These are phyloP conservation scores for Catharus minimus DNA, from an alignment of 2,113 vertebrate species.

Conservation along the genomic window DNA sequence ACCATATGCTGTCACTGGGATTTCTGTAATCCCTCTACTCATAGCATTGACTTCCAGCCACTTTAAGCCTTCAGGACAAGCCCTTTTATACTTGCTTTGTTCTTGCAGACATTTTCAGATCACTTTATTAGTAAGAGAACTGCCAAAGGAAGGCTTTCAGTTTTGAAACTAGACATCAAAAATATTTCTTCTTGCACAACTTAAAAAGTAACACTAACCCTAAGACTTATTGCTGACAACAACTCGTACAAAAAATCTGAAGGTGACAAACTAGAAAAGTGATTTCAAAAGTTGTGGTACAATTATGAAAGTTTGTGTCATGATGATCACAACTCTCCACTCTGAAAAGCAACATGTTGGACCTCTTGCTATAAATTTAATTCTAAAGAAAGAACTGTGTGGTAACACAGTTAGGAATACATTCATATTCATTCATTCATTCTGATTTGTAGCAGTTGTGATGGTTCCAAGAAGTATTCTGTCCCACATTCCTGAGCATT, in stretches of 20 bases:
- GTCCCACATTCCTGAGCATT: not conserved
- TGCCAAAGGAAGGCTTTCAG: not conserved
- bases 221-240: not conserved
- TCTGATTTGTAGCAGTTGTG: not conserved
- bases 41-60: not conserved
- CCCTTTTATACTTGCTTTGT: not conserved
- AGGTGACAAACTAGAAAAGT: not conserved
- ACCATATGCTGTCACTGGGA: not conserved
- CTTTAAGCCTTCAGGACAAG: not conserved
- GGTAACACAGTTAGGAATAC: not conserved
- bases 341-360: not conserved
- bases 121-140: not conserved
- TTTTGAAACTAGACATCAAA: not conserved
- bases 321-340: not conserved
- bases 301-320: not conserved
- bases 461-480: not conserved
- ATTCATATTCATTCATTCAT: not conserved
- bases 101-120: not conserved
- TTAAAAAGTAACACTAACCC: not conserved
- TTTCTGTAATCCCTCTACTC: not conserved
- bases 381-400: not conserved
- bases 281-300: not conserved
- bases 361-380: not conserved
- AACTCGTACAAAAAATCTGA: not conserved
- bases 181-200: not conserved